Base-by-base conservation (phyloP, 2,113 vertebrate genomes). In the Muntiacus muntjak region DNA sequence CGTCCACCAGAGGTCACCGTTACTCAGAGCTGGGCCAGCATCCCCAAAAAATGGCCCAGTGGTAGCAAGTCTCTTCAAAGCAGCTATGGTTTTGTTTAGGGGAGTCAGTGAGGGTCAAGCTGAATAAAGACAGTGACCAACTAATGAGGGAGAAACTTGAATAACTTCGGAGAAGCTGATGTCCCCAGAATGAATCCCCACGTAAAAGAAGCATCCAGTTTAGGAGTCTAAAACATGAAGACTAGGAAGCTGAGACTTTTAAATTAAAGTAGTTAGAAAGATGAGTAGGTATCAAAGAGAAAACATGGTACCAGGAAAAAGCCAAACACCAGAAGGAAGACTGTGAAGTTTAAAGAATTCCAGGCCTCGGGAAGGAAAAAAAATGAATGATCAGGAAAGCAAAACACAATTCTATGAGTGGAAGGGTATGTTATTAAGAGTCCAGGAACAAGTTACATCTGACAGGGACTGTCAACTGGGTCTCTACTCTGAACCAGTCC, bases 1-100 rank as follows among this genome's bases (percentile, higher is more conserved):
- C 74, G 58, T 86, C 89, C 85, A 92, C 54, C 89, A 97, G 96
- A 95, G 64, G 88, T 85, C 88, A 79, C 84, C 30, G 45, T 97
- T 54, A 54, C 10, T 84, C 79, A 85, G 81, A 33, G 33, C 23
- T 76, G 23, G 36, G 12, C 33, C 43, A 45, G n/a, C 1, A 13
- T 28, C 43, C 58, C 43, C 33, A 6, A 17, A 54, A 25, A 4
- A 13, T 43, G 40, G 33, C 19, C 58, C 90, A 40, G 9, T 2
- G 33, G 25, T 12, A 43, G 14, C 7, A 19, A 83, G 30, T 60
- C 57, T 87, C 55, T 82, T 71, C 78, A 62, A 45, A 87, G 64
- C 4, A 64, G 6, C 11, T 23, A 15, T 26, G 8, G 28, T 55
- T 88, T 60, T 71, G 28, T 15, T 91, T 10, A 3, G 4, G 17